These are phyloP conservation scores for Heliconius nattereri DNA, from an alignment of 1,140 invertebrate genomes.

Conservation along the genomic window DNA sequence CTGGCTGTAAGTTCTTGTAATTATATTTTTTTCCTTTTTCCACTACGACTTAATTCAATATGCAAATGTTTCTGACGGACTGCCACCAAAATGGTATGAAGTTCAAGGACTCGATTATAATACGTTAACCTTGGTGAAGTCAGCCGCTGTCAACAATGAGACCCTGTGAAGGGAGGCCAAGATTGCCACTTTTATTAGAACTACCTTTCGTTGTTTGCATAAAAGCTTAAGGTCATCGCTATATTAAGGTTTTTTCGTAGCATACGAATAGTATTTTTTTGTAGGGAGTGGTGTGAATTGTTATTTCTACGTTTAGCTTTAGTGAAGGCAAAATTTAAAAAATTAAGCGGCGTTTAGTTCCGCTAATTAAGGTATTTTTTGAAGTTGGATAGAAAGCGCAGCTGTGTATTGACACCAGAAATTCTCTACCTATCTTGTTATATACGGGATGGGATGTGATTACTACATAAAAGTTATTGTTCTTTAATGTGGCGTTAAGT, in stretches of 20 bases:
- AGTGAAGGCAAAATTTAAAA: too few species aligned
- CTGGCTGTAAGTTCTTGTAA: background rate
- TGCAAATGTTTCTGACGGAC: background rate
- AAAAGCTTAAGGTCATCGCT: conserved; percentile 11
- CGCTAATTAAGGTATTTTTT: too few species aligned
- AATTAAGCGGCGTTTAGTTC: too few species aligned
- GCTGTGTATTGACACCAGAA: too few species aligned
- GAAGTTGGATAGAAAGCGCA: too few species aligned
- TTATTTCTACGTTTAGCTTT: too few species aligned
- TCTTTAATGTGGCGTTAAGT: too few species aligned
- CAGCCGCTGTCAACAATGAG: conserved; percentile 26
- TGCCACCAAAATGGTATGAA: conserved; percentile 5
- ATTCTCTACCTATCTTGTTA: too few species aligned
- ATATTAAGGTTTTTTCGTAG: background rate
- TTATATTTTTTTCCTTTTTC: background rate
- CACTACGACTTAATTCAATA: background rate
- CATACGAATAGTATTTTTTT: background rate
- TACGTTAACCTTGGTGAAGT: conserved; percentile 35
- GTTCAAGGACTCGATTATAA: conserved; percentile 35
- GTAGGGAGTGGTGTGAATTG: background rate
- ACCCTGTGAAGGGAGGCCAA: conserved; percentile 9
- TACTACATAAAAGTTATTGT: too few species aligned
- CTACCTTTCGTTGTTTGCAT: conserved; percentile 16
- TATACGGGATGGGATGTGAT: too few species aligned
- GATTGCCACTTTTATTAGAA: conserved; percentile 19